Base-by-base conservation (phyloP, 92 coral and sea anemone genomes). In the Porites lobata region DNA sequence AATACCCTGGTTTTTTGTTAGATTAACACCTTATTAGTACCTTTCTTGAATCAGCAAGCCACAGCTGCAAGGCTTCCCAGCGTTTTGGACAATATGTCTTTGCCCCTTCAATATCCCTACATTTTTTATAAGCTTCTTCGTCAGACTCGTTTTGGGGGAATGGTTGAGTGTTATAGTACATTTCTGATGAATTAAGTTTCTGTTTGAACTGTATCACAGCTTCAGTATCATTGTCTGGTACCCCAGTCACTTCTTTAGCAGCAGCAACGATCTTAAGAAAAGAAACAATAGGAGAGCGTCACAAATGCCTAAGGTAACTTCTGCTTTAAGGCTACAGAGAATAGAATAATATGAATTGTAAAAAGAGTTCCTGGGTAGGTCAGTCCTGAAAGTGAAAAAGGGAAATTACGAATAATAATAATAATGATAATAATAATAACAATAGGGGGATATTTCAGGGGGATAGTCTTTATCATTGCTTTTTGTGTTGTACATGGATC, bases 61-160 rank as follows among this genome's bases (percentile, higher is more conserved):
- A 94, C 59, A 83, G 87, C 72, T 79, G 77, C 12, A 94, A 69
- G 61, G 93, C 93, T 24, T 77, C 87, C 96, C 96, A 95, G 54
- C 96, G 91, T 52, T 43, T 77, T 4, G 98, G 98, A 65, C 98
- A 95, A 66, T 91, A 77, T 75, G 80, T 91, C 91, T 92, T 94
- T 19, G 98, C 98, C 50, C 92, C 95, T 21, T 93, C 95, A 62
- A 86, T 63, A 50, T 78, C 79, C 53, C 87, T 88, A 79, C 98
- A 95, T 84, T 81, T 87, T 64, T 29, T 77, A 83, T 91, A 86
- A 14, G 96, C 96, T 5, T 89, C 80, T 56, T 91, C 67, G 67
- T 90, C 84, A 43, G 95, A 91, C 78, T 95, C 98, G 72, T 91
- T 91, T 59, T 89, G 69, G 7, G 96, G 98, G 76, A 95, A 74